Base-by-base conservation (phyloP, 2,888 invertebrate genomes). In the Zele albiditarsus region DNA sequence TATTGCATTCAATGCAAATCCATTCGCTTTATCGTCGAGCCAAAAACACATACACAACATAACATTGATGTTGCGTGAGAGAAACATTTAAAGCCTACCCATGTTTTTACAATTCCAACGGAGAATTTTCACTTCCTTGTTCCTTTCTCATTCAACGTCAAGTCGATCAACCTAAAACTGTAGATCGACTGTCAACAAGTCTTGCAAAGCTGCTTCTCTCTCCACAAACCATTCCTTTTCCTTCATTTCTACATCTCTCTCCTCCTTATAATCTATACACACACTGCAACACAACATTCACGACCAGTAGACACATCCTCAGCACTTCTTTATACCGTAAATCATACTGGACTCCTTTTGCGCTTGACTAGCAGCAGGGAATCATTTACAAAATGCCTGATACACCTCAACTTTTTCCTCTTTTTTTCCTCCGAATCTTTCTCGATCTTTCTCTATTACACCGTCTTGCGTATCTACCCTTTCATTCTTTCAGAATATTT, bases 1-100 rank as follows among this genome's bases (percentile, higher is more conserved):
- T 84, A 85, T 85, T 79, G 83, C 82, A 84, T 84, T 85, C 80
- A 81, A 84, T 86, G 84, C 83, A 84, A 85, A 85, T 85, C 79
- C 77, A 42, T 73, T 60, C 69, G 58, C 76, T 74, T 74, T 77
- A 80, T 79, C 77, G 76, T 65, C 73, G 27, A 38, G 3, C n/a
- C n/a, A 28, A 46, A 63, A 49, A 57, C 31, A 62, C 6, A 70
- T 49, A 53, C 58, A 60, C 25, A 31, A 38, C 38, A 38, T 38
- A 12, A 38, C 27, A 23, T 63, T 42, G 25, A 70, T 63, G 77
- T 79, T 69, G 76, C 79, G 80, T 78, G 78, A 79, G 80, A 79
- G 76, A 53, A 49, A 53, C 31, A 53, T 53, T 27, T 31, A 28
- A 42, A 25, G 33, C 25, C 20, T 33, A n/a, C 14, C 20, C 49